Evolutionary conservation across 2,888 invertebrate genomes (phyloP).

Genomic region (Calameuta filiformis): DNA sequence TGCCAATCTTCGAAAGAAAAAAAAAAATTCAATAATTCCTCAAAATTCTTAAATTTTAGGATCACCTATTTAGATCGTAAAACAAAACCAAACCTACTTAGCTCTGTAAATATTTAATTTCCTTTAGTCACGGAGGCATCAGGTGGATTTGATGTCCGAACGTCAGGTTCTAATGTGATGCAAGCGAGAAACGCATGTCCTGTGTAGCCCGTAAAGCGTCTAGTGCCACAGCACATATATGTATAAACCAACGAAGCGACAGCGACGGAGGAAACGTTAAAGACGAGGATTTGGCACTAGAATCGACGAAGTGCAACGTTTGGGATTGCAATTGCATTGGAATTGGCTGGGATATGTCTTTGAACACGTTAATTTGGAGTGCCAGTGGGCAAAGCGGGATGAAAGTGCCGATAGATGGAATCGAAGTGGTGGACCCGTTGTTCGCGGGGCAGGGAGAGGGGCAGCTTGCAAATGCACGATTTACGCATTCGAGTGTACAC

Average conservation of each 20-base stretch:
- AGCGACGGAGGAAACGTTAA: background rate
- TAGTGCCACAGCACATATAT: background rate
- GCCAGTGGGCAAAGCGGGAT: constrained; percentile 22
- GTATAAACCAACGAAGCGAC: background rate
- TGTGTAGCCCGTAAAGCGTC: background rate
- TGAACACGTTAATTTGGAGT: constrained; percentile 39
- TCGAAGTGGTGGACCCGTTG: constrained; percentile 15
- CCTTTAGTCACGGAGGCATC: too few relatives aligned
- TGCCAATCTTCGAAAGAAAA: background rate
- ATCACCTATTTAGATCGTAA: background rate
- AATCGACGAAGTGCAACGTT: background rate
- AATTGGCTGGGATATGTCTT: constrained; percentile 29
- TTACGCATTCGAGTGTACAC: constrained; percentile 54
- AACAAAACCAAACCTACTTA: background rate
- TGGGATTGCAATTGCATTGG: constrained; percentile 19
- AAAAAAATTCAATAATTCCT: constrained; percentile 8
- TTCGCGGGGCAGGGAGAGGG: constrained; percentile 7
- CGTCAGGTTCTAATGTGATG: background rate
- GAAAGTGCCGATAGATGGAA: constrained; percentile 24
- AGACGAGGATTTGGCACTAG: background rate
- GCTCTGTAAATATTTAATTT: background rate
- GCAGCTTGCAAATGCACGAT: constrained; percentile 46
- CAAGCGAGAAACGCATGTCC: background rate
- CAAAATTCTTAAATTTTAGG: background rate
- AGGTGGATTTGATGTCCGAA: background rate